Conservation (phyloP, 2,888 invertebrate genomes). For the Rhyacophila evoluta region DNA sequence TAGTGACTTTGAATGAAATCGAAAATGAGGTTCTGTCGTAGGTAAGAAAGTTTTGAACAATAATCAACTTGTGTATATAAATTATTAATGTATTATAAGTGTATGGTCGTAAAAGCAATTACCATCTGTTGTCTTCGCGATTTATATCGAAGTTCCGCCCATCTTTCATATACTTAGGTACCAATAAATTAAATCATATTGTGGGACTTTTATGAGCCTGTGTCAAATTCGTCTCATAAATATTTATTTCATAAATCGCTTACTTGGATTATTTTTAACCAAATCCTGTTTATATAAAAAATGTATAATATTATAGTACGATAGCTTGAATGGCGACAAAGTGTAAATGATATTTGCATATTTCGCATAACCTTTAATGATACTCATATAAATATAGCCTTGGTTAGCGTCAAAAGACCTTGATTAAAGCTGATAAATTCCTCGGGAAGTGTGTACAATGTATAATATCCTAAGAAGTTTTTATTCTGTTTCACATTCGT, state of each 20-base stretch:
- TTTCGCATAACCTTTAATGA: too few species aligned
- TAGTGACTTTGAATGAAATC: neutral
- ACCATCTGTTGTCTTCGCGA: slow-evolving; percentile 24
- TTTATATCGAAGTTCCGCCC: slow-evolving; percentile 15
- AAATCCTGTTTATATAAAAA: too few species aligned
- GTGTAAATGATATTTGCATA: too few species aligned
- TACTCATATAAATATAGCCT: too few species aligned
- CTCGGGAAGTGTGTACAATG: too few species aligned
- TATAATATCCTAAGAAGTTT: too few species aligned
- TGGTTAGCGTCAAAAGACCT: too few species aligned
- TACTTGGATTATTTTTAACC: too few species aligned
- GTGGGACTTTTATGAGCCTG: neutral
- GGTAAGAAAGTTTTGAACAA: slow-evolving; percentile 16
- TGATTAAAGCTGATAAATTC: too few species aligned
- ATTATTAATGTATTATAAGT: slow-evolving; percentile 2
- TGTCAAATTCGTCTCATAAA: neutral
- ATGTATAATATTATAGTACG: too few species aligned
- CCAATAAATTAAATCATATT: slow-evolving; percentile 8
- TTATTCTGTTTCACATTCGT: too few species aligned
- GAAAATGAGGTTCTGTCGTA: slow-evolving; percentile 9
- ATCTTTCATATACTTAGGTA: neutral
- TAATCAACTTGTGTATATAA: neutral
- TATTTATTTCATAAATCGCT: neutral
- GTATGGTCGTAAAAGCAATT: slow-evolving; percentile 11
- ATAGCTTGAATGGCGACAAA: too few species aligned